Evolutionary conservation across 2,797 vertebrate genomes (phyloP).

Genomic region (Astyanax mexicanus): DNA sequence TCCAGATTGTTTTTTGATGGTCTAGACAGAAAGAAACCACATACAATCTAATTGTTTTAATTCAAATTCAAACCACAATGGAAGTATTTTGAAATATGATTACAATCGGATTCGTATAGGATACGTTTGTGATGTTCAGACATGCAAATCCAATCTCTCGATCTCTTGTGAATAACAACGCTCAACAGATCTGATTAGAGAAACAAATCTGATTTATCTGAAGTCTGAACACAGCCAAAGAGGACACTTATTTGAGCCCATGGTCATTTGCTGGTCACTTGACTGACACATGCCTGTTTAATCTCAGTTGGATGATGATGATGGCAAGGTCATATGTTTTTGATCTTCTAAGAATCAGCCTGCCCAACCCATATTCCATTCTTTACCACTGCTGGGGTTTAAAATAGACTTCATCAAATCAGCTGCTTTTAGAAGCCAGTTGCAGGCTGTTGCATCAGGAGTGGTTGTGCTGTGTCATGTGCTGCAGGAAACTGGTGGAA

Average conservation of each 20-base stretch:
- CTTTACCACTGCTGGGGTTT: constrained; percentile 5
- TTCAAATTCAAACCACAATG: too few species aligned
- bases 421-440: constrained; percentile 41
- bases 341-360: constrained; percentile 2
- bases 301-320: constrained; percentile 15
- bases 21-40: too few species aligned
- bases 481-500: constrained; percentile 51
- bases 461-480: constrained; percentile 46
- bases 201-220: too few species aligned
- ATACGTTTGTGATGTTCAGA: too few species aligned
- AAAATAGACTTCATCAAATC: constrained; percentile 38
- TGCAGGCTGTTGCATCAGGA: constrained; percentile 66
- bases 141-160: too few species aligned
- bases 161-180: too few species aligned
- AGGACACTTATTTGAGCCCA: not conserved
- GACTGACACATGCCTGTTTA: constrained; percentile 28
- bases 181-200: too few species aligned
- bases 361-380: not conserved
- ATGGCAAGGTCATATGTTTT: constrained; percentile 24
- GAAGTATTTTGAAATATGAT: too few species aligned
- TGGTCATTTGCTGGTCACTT: constrained; percentile 21
- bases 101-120: too few species aligned
- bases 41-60: too few species aligned
- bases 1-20: too few species aligned
- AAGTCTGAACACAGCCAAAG: too few species aligned